These are phyloP conservation scores for Steromphala cineraria DNA, from an alignment of 2,888 invertebrate genomes.

Conservation along the genomic window DNA sequence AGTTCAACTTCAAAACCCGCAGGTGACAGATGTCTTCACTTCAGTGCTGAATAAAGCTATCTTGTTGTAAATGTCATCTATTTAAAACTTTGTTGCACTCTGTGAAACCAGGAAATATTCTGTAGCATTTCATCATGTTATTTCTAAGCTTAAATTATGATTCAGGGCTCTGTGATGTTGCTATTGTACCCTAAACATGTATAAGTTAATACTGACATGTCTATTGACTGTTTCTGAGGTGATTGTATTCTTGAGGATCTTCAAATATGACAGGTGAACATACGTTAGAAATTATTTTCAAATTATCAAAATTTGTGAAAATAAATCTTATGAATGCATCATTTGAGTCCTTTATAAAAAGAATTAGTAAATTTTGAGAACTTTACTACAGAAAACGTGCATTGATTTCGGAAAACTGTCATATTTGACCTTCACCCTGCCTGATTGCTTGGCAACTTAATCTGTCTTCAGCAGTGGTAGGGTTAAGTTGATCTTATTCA, in stretches of 20 bases:
- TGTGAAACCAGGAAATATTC: background rate
- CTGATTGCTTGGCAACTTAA: too few relatives aligned
- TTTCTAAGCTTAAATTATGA: background rate
- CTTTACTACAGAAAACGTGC: too few relatives aligned
- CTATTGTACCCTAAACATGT: background rate
- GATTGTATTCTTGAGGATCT: background rate
- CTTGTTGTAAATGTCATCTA: conserved; percentile 5
- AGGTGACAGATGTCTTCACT: background rate
- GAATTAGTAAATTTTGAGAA: too few relatives aligned
- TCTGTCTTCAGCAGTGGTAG: too few relatives aligned
- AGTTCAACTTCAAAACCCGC: too few relatives aligned
- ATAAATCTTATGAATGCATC: background rate
- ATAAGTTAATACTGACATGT: background rate
- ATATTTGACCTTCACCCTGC: too few relatives aligned
- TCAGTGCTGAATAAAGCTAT: background rate
- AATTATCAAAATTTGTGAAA: background rate
- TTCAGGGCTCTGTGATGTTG: background rate
- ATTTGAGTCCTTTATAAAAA: background rate
- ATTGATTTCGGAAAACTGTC: too few relatives aligned
- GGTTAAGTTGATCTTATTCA: too few relatives aligned
- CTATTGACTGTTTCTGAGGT: conserved; percentile 6
- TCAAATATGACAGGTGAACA: background rate
- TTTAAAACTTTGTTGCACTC: conserved; percentile 14
- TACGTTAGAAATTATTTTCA: background rate
- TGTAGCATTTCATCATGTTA: background rate